phyloP scores from a whole-genome alignment of 92 coral and sea anemone genomes.

The Heliopora coerulea region DNA sequence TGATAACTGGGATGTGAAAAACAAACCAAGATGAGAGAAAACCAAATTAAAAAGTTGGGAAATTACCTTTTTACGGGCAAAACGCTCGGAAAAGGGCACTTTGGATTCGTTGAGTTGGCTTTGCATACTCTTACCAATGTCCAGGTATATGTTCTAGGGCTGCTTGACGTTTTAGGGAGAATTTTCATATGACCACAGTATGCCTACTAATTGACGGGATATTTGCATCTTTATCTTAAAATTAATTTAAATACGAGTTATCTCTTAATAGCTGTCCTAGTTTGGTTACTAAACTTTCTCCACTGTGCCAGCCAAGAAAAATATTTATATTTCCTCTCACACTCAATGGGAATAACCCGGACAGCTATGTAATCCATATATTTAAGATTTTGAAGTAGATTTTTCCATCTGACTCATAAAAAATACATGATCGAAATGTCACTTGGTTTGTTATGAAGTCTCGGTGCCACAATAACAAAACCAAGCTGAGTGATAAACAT shows the following conservation, averaged over 20 bases:
- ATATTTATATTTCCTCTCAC: not conserved
- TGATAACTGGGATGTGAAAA: slow-evolving; percentile 55
- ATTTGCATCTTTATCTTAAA: slow-evolving; percentile 8
- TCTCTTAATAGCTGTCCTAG: not conserved
- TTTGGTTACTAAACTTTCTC: not conserved
- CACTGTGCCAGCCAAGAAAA: not conserved
- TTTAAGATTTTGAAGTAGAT: no score
- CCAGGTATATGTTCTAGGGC: slow-evolving; percentile 1
- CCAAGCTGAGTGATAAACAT: no score
- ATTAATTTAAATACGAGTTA: slow-evolving; percentile 8
- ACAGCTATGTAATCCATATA: no score
- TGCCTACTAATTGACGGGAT: slow-evolving; percentile 3
- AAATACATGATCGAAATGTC: no score
- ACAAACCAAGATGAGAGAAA: slow-evolving; percentile 34
- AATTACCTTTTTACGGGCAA: slow-evolving; percentile 82
- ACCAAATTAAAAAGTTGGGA: slow-evolving; percentile 53
- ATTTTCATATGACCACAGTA: not conserved
- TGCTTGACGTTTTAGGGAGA: not conserved
- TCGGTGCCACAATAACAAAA: no score
- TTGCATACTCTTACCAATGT: slow-evolving; percentile 75
- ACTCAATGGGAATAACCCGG: no score
- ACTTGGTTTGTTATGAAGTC: no score
- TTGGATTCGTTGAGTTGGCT: slow-evolving; percentile 90
- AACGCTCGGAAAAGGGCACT: slow-evolving; percentile 90
- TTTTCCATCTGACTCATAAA: no score